A percentile compares a stretch with the other conserved stretches of the same genome.
These are phyloP conservation scores for Chymomyza amoena DNA, from an alignment of 2,888 invertebrate species.

Conservation along the genomic window DNA sequence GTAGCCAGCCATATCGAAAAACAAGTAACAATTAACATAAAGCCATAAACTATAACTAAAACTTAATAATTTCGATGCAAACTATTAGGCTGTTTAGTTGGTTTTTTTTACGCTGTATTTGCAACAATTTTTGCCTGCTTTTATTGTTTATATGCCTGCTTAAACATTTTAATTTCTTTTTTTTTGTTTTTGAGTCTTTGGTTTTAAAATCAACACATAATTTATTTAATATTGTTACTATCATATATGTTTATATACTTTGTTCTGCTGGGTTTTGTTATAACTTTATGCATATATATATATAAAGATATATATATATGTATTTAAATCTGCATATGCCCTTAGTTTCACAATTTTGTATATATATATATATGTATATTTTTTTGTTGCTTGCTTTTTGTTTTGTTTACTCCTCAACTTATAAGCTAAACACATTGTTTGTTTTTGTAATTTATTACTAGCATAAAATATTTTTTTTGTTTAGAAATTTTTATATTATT, in stretches of 20 bases:
- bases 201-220: conserved; percentile 63
- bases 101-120: conserved; percentile 5
- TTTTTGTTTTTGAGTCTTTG: conserved; percentile 64
- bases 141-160: conserved; percentile 33
- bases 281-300: conserved; percentile 28
- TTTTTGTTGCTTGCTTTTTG: conserved; percentile 26
- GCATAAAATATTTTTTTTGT: conserved; percentile 14
- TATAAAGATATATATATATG: conserved; percentile 10
- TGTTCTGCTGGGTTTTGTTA: conserved; percentile 13
- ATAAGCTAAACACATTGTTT: conserved; percentile 32
- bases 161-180: conserved; percentile 31
- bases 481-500: conserved; percentile 38
- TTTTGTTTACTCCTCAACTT: conserved; percentile 34
- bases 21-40: background rate
- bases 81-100: background rate
- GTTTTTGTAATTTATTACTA: conserved; percentile 20
- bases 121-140: conserved; percentile 32
- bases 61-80: conserved; percentile 45
- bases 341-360: conserved; percentile 39
- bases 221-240: conserved; percentile 6
- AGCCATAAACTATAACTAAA: background rate
- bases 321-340: conserved; percentile 25
- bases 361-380: conserved; percentile 17
- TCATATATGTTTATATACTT: conserved; percentile 21
- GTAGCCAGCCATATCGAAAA: background rate